phyloP scores from a whole-genome alignment of 2,888 invertebrate genomes.

The Zele albiditarsus region DNA sequence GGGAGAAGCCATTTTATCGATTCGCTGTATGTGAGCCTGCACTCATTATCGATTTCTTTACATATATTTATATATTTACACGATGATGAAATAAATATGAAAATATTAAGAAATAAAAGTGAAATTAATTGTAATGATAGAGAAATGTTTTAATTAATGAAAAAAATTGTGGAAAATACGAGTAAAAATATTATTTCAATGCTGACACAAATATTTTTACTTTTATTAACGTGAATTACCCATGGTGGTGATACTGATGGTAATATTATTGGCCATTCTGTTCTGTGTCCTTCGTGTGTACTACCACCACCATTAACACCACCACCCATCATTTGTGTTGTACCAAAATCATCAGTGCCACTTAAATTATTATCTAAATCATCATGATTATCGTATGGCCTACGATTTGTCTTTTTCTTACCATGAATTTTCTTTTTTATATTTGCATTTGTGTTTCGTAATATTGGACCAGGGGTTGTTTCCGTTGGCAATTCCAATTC shows the following conservation, averaged over 20 bases:
- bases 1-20: slow-evolving; percentile 10
- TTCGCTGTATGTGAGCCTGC: slow-evolving; percentile 16
- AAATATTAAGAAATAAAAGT: background rate
- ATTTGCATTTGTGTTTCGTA: slow-evolving; percentile 58
- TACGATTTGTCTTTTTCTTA: slow-evolving; percentile 55
- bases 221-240: slow-evolving; percentile 58
- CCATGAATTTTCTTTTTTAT: slow-evolving; percentile 58
- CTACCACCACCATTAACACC: slow-evolving; percentile 48
- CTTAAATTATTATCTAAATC: slow-evolving; percentile 44
- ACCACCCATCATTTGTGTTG: slow-evolving; percentile 66
- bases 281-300: slow-evolving; percentile 63
- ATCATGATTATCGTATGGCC: slow-evolving; percentile 42
- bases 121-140: background rate
- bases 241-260: slow-evolving; percentile 66
- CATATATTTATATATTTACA: slow-evolving; percentile 14
- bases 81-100: background rate
- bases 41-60: slow-evolving; percentile 18
- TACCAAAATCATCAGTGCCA: slow-evolving; percentile 61
- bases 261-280: slow-evolving; percentile 63
- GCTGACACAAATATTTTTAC: slow-evolving; percentile 51
- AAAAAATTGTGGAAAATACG: slow-evolving; percentile 41
- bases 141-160: slow-evolving; percentile 9
- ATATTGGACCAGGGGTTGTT: slow-evolving; percentile 61
- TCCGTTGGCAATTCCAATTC: slow-evolving; percentile 56
- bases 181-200: slow-evolving; percentile 51